Base-by-base conservation (phyloP, 2,113 vertebrate genomes). In the Candoia aspera region DNA sequence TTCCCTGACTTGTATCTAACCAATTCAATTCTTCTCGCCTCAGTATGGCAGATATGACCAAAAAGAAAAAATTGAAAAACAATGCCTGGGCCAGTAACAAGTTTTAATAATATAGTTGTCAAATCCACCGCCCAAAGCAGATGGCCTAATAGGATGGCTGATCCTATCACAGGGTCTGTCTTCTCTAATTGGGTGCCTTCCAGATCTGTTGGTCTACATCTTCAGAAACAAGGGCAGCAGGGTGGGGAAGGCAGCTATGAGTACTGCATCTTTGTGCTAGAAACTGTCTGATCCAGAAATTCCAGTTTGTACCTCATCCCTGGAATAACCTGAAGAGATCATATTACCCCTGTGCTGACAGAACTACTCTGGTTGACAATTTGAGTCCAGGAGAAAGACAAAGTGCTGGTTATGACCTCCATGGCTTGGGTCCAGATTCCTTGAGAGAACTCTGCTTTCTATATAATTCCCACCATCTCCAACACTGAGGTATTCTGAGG, bases 161-260 rank as follows among this genome's bases (percentile, higher is more conserved):
- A 79, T 15, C 21, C 53, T 68, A 83, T 33, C n/a, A 21, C 29
- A 88, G 26, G 33, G 54, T 60, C 37, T 37, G 23, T 2, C 33
- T n/a, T 17, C 8, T 8, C 13, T 46, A 17, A 23, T 6, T 60
- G 26, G 46, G 24, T 42, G 24, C 57, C 55, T 84, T 54, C 26
- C 42, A 60, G 33, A 79, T 79, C 73, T 79, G 33, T 42, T 79
- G 33, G 33, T 21, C 73, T 93, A 93, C 93, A 94, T 90, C 57
- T 92, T 94, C 92, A 57, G 84, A 94, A 93, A 95, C 94, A 94
- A 92, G 93, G 91, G 84, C 68, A 91, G 92, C 53, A 21, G 19
- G 33, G 37, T 79, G 73, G 33, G 2, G 33, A 37, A 79, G 73
- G 73, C 19, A 79, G 73, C 17, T 79, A 42, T 23, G 33, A 42